These are phyloP conservation scores for Heliconius erato DNA, from an alignment of 2,888 invertebrate genomes.

Conservation along the genomic window DNA sequence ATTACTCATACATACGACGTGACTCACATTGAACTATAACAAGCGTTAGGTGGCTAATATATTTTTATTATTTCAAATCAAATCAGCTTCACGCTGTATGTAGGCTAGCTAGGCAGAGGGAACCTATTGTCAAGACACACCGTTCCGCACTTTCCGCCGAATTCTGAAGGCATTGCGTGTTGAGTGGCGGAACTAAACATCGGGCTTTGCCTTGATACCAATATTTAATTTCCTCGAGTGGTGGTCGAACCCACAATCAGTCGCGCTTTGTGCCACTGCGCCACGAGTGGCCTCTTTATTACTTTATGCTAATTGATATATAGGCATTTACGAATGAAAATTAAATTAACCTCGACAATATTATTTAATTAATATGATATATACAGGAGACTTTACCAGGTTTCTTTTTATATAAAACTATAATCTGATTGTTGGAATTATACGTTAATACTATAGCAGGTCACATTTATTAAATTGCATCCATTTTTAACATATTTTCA, in stretches of 20 bases:
- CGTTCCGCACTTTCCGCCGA: too few relatives aligned
- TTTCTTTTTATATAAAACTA: slow-evolving; percentile 18
- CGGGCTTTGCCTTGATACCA: too few relatives aligned
- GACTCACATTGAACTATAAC: neutral
- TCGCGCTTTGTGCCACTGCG: too few relatives aligned
- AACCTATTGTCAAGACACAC: too few relatives aligned
- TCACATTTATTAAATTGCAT: neutral
- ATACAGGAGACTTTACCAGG: slow-evolving; percentile 3
- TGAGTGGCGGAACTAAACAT: too few relatives aligned
- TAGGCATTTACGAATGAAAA: slow-evolving; percentile 14
- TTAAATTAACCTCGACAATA: slow-evolving; percentile 19
- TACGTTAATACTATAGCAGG: neutral
- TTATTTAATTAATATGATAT: slow-evolving; percentile 25
- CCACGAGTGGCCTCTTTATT: too few relatives aligned
- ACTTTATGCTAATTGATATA: neutral
- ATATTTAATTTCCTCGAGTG: too few relatives aligned
- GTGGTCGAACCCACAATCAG: too few relatives aligned
- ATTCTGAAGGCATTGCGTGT: too few relatives aligned
- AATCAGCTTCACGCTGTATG: too few relatives aligned
- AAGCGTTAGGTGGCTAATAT: neutral
- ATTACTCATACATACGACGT: neutral
- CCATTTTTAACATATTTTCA: neutral
- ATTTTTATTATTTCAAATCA: neutral
- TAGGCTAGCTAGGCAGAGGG: too few relatives aligned
- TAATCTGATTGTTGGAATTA: slow-evolving; percentile 2